These are phyloP conservation scores for Mobula birostris DNA, from an alignment of 2,113 vertebrate species.

Conservation along the genomic window DNA sequence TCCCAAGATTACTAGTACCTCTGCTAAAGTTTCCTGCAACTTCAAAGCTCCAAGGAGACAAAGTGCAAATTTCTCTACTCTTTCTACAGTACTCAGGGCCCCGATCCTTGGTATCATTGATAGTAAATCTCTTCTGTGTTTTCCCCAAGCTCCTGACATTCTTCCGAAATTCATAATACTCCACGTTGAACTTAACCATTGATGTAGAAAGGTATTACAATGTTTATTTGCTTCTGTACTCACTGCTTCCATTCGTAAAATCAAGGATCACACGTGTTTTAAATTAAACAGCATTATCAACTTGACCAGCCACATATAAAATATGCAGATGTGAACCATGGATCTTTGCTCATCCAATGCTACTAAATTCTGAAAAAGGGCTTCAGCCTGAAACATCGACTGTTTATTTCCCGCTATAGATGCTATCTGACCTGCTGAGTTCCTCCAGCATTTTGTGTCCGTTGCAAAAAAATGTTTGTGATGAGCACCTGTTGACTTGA, in stretches of 20 bases:
- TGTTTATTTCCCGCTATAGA: neutral
- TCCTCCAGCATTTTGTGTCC: no score
- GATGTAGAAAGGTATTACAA: neutral
- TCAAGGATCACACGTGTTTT: neutral
- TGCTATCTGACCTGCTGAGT: no score
- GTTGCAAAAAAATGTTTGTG: neutral
- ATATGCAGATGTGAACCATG: neutral
- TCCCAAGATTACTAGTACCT: neutral
- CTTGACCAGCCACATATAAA: neutral
- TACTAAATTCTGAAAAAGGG: no score
- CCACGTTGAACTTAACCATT: neutral
- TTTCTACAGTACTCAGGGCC: neutral
- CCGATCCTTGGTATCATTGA: neutral
- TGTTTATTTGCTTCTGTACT: neutral
- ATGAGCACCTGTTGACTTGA: neutral
- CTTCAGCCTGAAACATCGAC: no score
- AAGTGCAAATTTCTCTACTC: neutral
- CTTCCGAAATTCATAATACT: neutral
- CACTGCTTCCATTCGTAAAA: neutral
- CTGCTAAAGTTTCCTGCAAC: neutral
- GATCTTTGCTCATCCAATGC: neutral
- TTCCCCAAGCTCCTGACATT: neutral
- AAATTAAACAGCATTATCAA: neutral
- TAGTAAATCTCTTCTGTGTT: neutral
- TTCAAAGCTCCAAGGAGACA: neutral